Percentiles rank a stretch among this genome's conserved stretches.
These are phyloP conservation scores for Pelobates fuscus DNA, from an alignment of 2,113 vertebrate genomes.

Conservation along the genomic window DNA sequence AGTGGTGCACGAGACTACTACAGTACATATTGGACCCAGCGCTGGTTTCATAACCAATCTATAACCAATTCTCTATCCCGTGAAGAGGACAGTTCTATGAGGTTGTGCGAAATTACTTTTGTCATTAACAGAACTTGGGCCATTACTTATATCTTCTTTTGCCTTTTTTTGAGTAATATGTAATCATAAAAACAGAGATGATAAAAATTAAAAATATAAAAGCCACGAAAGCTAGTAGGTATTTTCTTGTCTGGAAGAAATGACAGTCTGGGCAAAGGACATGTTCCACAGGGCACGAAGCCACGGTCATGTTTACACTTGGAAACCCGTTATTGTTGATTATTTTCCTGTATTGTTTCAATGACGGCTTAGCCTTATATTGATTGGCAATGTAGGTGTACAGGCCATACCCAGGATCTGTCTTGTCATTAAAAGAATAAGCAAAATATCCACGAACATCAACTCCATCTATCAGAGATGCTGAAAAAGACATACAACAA, in stretches of 20 bases:
- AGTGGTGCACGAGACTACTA: slow-evolving; percentile 47
- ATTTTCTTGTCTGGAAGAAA: slow-evolving; percentile 71
- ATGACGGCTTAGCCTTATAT: slow-evolving; percentile 80
- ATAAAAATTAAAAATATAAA: slow-evolving; percentile 79
- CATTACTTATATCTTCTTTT: slow-evolving; percentile 70
- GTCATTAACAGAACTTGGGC: slow-evolving; percentile 45
- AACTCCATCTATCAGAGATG: slow-evolving; percentile 80
- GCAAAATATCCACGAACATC: slow-evolving; percentile 93
- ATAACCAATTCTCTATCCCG: neutral
- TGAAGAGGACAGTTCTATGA: slow-evolving; percentile 42
- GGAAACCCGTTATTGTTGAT: slow-evolving; percentile 86
- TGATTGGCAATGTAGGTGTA: slow-evolving; percentile 80
- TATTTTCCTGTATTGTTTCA: slow-evolving; percentile 83
- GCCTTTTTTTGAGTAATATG: slow-evolving; percentile 79
- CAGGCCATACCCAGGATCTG: slow-evolving; percentile 84
- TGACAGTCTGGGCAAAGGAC: slow-evolving; percentile 66
- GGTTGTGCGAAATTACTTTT: slow-evolving; percentile 22
- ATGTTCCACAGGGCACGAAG: slow-evolving; percentile 68
- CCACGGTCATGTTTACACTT: slow-evolving; percentile 52
- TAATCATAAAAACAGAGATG: slow-evolving; percentile 78
- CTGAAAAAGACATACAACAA: slow-evolving; percentile 62
- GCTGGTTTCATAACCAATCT: slow-evolving; percentile 17
- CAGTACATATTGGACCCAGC: slow-evolving; percentile 29
- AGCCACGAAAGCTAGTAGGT: slow-evolving; percentile 81
- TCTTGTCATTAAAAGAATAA: slow-evolving; percentile 87